These are phyloP conservation scores for Lethocerus indicus DNA, from an alignment of 1,140 invertebrate species.

Conservation along the genomic window DNA sequence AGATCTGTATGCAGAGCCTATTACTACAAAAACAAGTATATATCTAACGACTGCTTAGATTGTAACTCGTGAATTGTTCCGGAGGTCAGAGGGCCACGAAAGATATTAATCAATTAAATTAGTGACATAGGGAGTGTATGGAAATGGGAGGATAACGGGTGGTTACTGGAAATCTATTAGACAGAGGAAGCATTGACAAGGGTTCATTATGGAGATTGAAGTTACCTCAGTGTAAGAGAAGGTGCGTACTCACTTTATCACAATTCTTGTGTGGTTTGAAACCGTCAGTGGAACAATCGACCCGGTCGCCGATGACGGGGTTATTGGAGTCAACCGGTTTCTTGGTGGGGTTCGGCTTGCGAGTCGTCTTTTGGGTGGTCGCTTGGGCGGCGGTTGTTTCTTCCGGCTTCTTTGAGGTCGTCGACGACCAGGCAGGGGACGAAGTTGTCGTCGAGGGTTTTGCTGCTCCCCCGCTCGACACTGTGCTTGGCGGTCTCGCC, in stretches of 20 bases:
- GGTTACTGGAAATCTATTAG: neutral
- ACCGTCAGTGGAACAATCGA: constrained; percentile 32
- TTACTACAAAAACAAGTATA: no score
- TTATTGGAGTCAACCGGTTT: constrained; percentile 4
- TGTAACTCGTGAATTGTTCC: no score
- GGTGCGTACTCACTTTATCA: constrained; percentile 28
- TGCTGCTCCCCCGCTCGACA: constrained; percentile 17
- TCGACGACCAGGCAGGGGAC: constrained; percentile 5
- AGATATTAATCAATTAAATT: neutral
- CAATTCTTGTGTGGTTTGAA: constrained; percentile 49
- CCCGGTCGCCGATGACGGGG: constrained; percentile 2
- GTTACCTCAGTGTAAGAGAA: neutral
- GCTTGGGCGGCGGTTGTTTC: constrained; percentile 10
- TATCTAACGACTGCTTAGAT: no score
- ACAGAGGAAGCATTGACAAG: neutral
- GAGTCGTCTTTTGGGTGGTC: constrained; percentile 11
- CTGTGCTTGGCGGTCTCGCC: constrained; percentile 45
- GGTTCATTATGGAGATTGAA: neutral
- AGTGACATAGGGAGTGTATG: neutral
- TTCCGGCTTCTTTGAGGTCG: neutral
- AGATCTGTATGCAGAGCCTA: no score
- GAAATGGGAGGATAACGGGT: neutral
- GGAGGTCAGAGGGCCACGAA: no score
- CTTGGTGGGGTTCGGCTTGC: neutral
- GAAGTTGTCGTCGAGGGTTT: constrained; percentile 9